A percentile compares a stretch with the other conserved stretches of the same genome.
Conservation (phyloP, 2,113 vertebrate genomes). For the Chaetodon trifascialis region DNA sequence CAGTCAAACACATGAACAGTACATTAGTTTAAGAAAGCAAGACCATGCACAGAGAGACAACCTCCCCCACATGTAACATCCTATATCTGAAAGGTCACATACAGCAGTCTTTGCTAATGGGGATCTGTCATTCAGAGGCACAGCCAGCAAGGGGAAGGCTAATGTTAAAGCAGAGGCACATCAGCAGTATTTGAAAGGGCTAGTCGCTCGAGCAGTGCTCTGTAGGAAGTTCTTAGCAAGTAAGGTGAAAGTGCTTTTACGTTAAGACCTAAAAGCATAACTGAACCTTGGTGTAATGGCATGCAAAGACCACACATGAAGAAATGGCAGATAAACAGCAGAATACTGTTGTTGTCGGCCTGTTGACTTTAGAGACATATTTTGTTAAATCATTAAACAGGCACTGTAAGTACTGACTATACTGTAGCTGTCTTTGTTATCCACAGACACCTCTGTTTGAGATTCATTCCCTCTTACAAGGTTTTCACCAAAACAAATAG, state of each 20-base stretch:
- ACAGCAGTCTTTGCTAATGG: conserved; percentile 6
- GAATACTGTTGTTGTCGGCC: background rate
- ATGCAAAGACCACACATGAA: background rate
- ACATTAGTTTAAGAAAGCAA: conserved; percentile 1
- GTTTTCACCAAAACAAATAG: conserved; percentile 38
- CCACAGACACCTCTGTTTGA: conserved; percentile 9
- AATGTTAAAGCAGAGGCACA: conserved; percentile 20
- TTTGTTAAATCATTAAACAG: conserved; percentile 7
- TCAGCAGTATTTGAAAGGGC: conserved; percentile 14
- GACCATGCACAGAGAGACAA: background rate
- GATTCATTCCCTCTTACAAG: conserved; percentile 33
- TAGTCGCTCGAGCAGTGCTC: conserved; percentile 17
- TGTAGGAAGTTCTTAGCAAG: background rate
- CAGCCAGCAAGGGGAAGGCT: background rate
- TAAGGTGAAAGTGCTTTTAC: background rate
- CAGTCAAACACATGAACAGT: background rate
- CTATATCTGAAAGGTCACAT: conserved; percentile 7
- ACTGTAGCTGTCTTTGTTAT: background rate
- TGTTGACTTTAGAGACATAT: conserved; percentile 21
- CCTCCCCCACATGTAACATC: background rate
- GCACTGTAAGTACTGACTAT: background rate
- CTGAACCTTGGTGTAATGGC: background rate
- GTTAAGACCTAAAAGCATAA: conserved; percentile 1
- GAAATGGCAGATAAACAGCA: background rate
- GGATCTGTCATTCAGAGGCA: conserved; percentile 21